Evolutionary conservation across 2,113 vertebrate species (phyloP).

Genomic region (Chascanopsetta lugubris): DNA sequence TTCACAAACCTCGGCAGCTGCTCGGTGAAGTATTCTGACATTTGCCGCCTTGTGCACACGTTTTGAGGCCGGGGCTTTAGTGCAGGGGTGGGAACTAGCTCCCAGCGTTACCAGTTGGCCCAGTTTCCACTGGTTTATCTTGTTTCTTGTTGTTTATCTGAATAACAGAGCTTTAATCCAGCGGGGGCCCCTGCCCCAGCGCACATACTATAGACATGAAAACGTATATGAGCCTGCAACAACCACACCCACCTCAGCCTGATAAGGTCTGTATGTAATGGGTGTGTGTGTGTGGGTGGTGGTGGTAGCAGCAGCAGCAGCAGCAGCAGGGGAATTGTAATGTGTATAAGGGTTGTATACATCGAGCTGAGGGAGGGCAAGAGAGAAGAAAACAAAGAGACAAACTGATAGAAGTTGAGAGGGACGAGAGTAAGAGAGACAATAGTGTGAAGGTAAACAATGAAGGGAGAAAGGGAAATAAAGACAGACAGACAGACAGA

Average conservation of each 20-base stretch:
- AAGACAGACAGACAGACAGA: neutral
- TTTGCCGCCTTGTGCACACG: neutral
- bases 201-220: constrained; percentile 57
- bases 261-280: constrained; percentile 43
- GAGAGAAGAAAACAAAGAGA: neutral
- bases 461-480: neutral
- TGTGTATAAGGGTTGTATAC: constrained; percentile 35
- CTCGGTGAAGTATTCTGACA: constrained; percentile 1
- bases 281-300: constrained; percentile 13
- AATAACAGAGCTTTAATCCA: constrained; percentile 63
- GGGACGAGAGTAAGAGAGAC: neutral
- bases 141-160: constrained; percentile 61
- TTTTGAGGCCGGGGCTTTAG: neutral
- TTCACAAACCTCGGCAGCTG: neutral
- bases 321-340: constrained; percentile 21
- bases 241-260: constrained; percentile 59
- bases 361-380: constrained; percentile 9
- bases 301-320: no score
- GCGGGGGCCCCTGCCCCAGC: constrained; percentile 38
- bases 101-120: constrained; percentile 56
- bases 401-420: constrained; percentile 6
- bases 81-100: constrained; percentile 31
- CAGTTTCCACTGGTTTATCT: constrained; percentile 61
- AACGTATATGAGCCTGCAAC: constrained; percentile 41
- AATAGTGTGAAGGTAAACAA: neutral